A percentile compares a stretch with the other conserved stretches of the same genome.
phyloP scores from a whole-genome alignment of 2,888 invertebrate genomes.

The Hirtodrosophila confusa region DNA sequence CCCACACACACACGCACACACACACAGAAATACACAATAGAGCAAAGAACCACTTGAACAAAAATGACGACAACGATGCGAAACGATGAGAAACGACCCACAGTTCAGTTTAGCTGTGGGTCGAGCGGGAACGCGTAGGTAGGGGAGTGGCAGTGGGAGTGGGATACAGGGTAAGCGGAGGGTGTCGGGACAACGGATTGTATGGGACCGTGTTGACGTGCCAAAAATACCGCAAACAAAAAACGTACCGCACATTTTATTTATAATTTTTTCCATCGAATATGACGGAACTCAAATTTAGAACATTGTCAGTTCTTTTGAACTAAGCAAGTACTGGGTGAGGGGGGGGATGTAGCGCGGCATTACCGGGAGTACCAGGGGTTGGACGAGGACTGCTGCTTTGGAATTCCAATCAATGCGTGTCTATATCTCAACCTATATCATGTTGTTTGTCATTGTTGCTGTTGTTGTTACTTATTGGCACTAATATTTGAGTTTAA shows the following conservation, averaged over 20 bases:
- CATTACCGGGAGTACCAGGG: too few relatives aligned
- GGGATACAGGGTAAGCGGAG: background rate
- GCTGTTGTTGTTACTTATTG: slow-evolving; percentile 19
- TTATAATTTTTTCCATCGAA: slow-evolving; percentile 57
- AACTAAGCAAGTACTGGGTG: background rate
- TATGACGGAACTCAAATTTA: slow-evolving; percentile 57
- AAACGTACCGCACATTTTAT: slow-evolving; percentile 41
- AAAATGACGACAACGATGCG: slow-evolving; percentile 54
- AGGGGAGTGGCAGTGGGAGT: background rate
- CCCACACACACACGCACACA: slow-evolving; percentile 11
- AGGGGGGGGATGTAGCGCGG: background rate
- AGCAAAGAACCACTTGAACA: slow-evolving; percentile 50
- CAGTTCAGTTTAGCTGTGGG: background rate
- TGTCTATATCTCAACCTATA: background rate
- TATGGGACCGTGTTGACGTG: slow-evolving; percentile 40
- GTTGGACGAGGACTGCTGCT: too few relatives aligned
- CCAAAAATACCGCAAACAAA: slow-evolving; percentile 62
- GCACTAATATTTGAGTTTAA: slow-evolving; percentile 20
- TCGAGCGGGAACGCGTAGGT: background rate
- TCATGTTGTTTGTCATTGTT: slow-evolving; percentile 1
- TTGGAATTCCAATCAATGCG: too few relatives aligned
- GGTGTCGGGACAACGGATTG: slow-evolving; percentile 1
- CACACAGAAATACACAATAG: slow-evolving; percentile 17
- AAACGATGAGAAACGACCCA: slow-evolving; percentile 21
- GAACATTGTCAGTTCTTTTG: slow-evolving; percentile 46